Evolutionary conservation across 2,797 vertebrate species (phyloP).

Genomic region (Alcedo atthis): DNA sequence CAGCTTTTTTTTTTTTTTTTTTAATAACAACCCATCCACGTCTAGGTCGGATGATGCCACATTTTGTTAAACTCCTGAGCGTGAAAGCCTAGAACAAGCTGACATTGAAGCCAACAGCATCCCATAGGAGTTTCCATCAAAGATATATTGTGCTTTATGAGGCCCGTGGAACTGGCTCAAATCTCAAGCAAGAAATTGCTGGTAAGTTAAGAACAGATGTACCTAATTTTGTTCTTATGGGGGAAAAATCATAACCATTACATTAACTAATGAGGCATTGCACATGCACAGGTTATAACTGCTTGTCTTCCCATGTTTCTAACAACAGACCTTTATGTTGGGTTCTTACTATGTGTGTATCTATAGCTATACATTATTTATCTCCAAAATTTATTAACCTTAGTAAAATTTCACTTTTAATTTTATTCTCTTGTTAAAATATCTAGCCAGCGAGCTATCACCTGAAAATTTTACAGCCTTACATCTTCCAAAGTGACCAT

Average conservation of each 20-base stretch:
- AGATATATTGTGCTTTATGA: slow-evolving; percentile 53
- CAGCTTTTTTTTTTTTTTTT: not conserved
- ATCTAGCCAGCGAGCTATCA: not conserved
- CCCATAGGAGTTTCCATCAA: slow-evolving; percentile 56
- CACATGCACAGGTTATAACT: not conserved
- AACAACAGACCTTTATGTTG: not conserved
- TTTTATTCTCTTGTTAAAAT: not conserved
- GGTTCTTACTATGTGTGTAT: not conserved
- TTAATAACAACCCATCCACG: not conserved
- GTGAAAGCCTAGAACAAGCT: slow-evolving; percentile 31
- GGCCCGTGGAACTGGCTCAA: slow-evolving; percentile 20
- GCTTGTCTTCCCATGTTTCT: not conserved
- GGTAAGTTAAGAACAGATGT: slow-evolving; percentile 67
- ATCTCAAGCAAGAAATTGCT: slow-evolving; percentile 42
- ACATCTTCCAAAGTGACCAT: rapidly evolving
- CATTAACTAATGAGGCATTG: slow-evolving; percentile 8
- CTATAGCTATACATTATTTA: not conserved
- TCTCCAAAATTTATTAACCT: not conserved
- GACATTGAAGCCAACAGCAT: slow-evolving; percentile 1
- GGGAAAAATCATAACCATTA: not conserved
- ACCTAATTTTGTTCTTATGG: slow-evolving; percentile 47
- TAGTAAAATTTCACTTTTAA: not conserved
- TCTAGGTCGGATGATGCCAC: not conserved
- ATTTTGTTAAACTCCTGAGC: slow-evolving; percentile 42
- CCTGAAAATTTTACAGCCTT: not conserved